These are phyloP conservation scores for Etheostoma spectabile DNA, from an alignment of 2,113 vertebrate genomes.

Conservation along the genomic window DNA sequence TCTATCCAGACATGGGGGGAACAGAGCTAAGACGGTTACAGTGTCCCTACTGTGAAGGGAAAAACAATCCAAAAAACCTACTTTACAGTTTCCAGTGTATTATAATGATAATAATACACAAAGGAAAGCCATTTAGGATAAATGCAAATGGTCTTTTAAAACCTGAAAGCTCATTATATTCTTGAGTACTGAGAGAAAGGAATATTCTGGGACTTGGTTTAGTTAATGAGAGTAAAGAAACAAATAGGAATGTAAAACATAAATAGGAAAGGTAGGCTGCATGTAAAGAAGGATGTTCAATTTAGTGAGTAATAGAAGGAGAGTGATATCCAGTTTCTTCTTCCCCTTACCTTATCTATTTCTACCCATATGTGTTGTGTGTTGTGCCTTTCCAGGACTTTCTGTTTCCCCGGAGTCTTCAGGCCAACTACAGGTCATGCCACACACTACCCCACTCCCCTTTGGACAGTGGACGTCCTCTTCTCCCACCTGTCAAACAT, in stretches of 20 bases:
- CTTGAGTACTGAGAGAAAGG: neutral
- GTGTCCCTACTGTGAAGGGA: neutral
- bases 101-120: neutral
- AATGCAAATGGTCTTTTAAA: neutral
- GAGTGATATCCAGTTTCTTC: neutral
- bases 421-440: conserved; percentile 44
- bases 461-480: conserved; percentile 33
- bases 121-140: neutral
- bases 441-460: conserved; percentile 20
- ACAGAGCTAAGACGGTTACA: conserved; percentile 18
- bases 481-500: conserved; percentile 77
- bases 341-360: neutral
- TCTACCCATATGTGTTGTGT: neutral
- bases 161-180: neutral
- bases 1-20: conserved; percentile 36
- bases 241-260: neutral
- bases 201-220: neutral
- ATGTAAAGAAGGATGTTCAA: neutral
- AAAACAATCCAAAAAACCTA: neutral
- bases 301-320: neutral
- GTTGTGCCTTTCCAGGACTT: conserved; percentile 75
- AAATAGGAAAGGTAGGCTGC: neutral
- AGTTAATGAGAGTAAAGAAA: neutral
- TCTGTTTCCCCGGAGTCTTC: conserved; percentile 77
- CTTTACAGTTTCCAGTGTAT: neutral